Evolutionary conservation across 2,797 vertebrate genomes (phyloP).

Genomic region (Halcyon chelicuti): DNA sequence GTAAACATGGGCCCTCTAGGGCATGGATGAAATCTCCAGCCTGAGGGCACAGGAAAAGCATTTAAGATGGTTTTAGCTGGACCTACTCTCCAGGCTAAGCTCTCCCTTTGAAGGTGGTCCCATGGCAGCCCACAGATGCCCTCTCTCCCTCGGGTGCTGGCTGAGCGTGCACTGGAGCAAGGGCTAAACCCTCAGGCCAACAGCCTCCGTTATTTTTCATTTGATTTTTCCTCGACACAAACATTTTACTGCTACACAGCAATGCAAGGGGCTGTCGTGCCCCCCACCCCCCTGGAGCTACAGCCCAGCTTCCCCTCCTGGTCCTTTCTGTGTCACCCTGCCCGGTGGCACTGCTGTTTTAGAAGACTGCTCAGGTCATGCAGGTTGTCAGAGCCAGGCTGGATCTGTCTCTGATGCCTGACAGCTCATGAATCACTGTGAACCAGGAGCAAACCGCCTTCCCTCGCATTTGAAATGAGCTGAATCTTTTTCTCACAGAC

Average conservation of each 20-base stretch:
- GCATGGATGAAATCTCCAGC: not conserved
- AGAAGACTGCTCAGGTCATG: not conserved
- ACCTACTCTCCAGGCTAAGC: not conserved
- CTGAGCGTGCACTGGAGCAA: not conserved
- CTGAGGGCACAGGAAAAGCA: not conserved
- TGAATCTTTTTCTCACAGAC: not conserved
- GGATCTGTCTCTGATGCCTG: not conserved
- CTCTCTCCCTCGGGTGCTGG: not conserved
- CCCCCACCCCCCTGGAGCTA: not conserved
- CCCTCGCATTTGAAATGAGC: not conserved
- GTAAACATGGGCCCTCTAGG: rapidly evolving
- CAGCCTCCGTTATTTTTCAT: not conserved
- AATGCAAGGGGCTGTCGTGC: not conserved
- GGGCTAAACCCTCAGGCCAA: not conserved
- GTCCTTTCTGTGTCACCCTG: not conserved
- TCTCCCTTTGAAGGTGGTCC: not conserved
- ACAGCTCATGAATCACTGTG: not conserved
- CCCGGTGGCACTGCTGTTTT: not conserved
- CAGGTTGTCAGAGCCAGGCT: not conserved
- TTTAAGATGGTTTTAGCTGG: not conserved
- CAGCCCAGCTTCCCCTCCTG: not conserved
- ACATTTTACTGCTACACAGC: not conserved
- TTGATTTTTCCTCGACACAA: not conserved
- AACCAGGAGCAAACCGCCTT: not conserved
- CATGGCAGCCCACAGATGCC: not conserved